Percentiles rank a stretch among this genome's conserved stretches.
Evolutionary conservation across 2,797 vertebrate species (phyloP).

Genomic region (Silurus aristotelis): DNA sequence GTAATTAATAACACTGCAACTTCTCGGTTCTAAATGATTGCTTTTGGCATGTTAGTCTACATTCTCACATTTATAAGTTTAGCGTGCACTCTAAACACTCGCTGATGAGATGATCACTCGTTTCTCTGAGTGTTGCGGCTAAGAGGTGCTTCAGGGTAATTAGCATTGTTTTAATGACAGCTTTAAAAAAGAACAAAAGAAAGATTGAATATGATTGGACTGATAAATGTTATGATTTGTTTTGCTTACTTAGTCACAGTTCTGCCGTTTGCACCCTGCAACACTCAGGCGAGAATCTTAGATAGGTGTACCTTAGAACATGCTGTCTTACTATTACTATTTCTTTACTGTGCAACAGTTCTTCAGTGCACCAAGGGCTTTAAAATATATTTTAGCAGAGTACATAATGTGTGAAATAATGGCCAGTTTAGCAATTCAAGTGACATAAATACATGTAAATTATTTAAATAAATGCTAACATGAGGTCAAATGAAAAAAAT

Average conservation of each 20-base stretch:
- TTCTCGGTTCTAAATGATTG: background rate
- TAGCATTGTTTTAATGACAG: conserved; percentile 9
- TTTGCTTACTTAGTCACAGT: conserved; percentile 4
- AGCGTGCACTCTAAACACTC: conserved; percentile 6
- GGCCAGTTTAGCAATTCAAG: background rate
- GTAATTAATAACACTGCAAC: background rate
- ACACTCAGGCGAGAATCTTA: background rate
- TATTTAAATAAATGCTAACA: background rate
- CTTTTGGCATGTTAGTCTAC: conserved; percentile 1
- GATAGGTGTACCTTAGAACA: background rate
- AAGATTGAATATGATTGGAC: background rate
- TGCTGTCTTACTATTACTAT: background rate
- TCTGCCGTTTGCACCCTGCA: background rate
- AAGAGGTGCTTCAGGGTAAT: conserved; percentile 23
- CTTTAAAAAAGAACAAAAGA: background rate
- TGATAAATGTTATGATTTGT: background rate
- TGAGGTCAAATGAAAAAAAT: no score
- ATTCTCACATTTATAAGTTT: conserved; percentile 15
- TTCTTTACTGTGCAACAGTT: background rate
- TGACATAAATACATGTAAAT: background rate
- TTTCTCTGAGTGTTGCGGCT: conserved; percentile 9
- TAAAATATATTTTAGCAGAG: conserved; percentile 3
- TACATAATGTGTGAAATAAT: background rate
- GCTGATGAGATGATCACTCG: conserved; percentile 8
- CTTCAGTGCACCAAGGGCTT: background rate